phyloP scores from a whole-genome alignment of 2,113 vertebrate genomes.

The Charadrius vociferus region DNA sequence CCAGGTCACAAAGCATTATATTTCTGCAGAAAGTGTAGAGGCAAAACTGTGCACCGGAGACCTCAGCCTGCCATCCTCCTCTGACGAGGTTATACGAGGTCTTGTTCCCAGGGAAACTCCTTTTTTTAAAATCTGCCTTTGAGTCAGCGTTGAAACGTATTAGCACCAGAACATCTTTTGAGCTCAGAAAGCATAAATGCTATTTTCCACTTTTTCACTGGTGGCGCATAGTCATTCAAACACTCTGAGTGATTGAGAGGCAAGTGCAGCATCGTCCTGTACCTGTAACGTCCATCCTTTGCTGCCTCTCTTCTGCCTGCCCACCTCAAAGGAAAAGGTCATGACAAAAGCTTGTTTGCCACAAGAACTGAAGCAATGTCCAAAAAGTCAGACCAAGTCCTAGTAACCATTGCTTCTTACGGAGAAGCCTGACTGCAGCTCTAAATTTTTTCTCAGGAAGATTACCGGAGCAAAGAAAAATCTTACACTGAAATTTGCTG shows the following conservation, averaged over 20 bases:
- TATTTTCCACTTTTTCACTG: not conserved
- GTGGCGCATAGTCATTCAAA: not conserved
- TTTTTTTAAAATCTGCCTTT: not conserved
- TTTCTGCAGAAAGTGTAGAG: not conserved
- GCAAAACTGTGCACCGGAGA: not conserved
- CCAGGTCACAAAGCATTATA: not conserved
- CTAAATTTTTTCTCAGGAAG: not conserved
- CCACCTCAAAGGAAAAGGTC: not conserved
- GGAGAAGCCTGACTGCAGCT: not conserved
- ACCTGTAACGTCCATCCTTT: not conserved
- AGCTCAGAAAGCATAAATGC: not conserved
- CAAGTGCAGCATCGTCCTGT: not conserved
- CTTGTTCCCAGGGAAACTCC: not conserved
- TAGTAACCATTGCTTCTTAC: not conserved
- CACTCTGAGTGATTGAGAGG: not conserved
- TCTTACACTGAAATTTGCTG: not conserved
- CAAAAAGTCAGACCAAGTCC: not conserved
- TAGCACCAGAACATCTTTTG: not conserved
- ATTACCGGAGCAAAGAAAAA: not conserved
- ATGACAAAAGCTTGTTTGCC: not conserved
- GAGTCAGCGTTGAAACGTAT: not conserved
- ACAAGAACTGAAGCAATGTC: not conserved
- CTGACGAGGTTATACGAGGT: not conserved
- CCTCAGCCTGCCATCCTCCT: not conserved
- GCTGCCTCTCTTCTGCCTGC: not conserved